A percentile compares a stretch with the other conserved stretches of the same genome.
phyloP scores from a whole-genome alignment of 2,797 vertebrate genomes.

The Enteromius argenteus region DNA sequence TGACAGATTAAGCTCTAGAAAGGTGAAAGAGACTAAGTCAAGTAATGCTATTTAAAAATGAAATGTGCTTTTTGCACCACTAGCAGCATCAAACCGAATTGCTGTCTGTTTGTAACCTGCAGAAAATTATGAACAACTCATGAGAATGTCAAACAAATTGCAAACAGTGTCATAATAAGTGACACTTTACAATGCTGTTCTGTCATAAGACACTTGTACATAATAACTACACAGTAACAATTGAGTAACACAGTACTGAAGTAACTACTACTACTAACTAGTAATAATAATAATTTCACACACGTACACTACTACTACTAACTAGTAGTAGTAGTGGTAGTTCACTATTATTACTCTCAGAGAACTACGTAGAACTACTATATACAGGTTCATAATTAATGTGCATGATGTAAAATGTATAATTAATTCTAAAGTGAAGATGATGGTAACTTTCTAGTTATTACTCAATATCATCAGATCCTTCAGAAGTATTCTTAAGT shows the following conservation, averaged over 20 bases:
- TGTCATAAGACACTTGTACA: too few relatives aligned
- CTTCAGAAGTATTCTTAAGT: neutral
- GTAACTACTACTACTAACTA: neutral
- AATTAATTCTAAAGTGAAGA: neutral
- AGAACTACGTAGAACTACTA: neutral
- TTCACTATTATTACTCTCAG: neutral
- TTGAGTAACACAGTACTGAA: neutral
- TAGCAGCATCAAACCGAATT: neutral
- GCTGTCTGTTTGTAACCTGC: neutral
- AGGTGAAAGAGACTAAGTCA: neutral
- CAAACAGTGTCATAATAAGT: neutral
- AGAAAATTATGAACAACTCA: too few relatives aligned
- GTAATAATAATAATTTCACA: too few relatives aligned
- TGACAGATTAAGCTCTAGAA: slow-evolving; percentile 40
- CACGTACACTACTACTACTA: too few relatives aligned
- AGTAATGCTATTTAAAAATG: neutral
- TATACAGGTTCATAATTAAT: neutral
- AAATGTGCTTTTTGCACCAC: neutral
- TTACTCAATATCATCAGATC: neutral
- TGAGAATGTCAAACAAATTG: neutral
- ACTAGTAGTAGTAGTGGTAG: neutral
- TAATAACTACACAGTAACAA: neutral
- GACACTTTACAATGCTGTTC: neutral
- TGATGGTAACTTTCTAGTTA: neutral
- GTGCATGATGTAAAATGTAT: neutral